Percentiles rank a stretch among this genome's conserved stretches.
phyloP scores from a whole-genome alignment of 2,113 vertebrate species.

The Heliornis fulica region DNA sequence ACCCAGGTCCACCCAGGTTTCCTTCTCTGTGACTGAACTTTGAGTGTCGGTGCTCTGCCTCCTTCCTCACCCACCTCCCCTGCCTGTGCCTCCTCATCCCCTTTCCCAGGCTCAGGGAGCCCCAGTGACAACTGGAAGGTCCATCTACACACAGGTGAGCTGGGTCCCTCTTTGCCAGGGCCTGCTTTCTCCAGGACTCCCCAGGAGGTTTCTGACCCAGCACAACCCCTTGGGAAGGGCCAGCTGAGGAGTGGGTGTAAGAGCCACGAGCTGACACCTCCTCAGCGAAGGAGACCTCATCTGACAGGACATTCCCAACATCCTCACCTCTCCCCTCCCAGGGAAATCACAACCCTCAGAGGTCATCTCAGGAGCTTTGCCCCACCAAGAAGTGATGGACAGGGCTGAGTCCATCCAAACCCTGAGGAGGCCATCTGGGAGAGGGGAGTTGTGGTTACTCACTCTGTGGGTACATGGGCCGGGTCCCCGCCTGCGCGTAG shows the following conservation, averaged over 20 bases:
- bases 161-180: background rate
- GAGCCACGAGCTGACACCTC: background rate
- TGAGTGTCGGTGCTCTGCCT: background rate
- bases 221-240: background rate
- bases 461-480: constrained; percentile 82
- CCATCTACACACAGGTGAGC: background rate
- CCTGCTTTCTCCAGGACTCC: background rate
- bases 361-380: background rate
- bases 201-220: background rate
- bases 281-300: background rate
- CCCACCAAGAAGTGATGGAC: background rate
- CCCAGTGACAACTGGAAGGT: background rate
- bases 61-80: background rate
- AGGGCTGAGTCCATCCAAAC: background rate
- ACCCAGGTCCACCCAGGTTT: background rate
- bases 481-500: constrained; percentile 65
- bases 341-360: background rate
- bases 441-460: constrained; percentile 66
- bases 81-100: background rate
- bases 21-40: background rate
- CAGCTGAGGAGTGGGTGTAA: background rate
- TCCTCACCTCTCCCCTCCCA: background rate
- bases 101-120: background rate
- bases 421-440: background rate
- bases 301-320: background rate